A percentile compares a stretch with the other conserved stretches of the same genome.
Conservation (phyloP, 2,797 vertebrate species). For the Kryptopterus vitreolus region DNA sequence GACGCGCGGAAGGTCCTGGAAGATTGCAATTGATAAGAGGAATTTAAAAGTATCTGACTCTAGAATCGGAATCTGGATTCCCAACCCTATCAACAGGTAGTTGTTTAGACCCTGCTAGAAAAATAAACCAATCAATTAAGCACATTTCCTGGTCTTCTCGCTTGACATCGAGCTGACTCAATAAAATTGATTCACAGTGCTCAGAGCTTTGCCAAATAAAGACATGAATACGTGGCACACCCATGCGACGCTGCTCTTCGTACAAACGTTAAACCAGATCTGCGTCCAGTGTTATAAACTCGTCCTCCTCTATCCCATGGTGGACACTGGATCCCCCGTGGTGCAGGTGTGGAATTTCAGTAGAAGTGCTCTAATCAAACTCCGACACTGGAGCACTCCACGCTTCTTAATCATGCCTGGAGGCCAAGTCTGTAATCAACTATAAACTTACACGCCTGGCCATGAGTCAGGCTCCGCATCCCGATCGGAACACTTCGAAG, state of each 20-base stretch:
- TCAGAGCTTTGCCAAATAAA: not conserved
- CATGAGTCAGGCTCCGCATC: constrained; percentile 35
- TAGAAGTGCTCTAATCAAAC: constrained; percentile 2
- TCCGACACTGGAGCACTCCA: not conserved
- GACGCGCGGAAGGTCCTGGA: no score
- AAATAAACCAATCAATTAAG: no score
- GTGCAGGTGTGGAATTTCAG: constrained; percentile 32
- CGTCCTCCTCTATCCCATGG: not conserved
- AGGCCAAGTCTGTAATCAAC: constrained; percentile 32
- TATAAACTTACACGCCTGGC: constrained; percentile 43
- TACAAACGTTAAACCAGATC: not conserved
- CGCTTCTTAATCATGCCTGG: constrained; percentile 24
- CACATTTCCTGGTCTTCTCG: not conserved
- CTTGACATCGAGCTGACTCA: not conserved
- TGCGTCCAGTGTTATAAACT: not conserved
- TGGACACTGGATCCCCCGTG: not conserved
- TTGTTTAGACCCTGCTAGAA: no score
- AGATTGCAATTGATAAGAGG: no score
- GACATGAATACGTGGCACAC: not conserved
- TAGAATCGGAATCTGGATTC: no score
- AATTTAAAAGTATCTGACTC: no score
- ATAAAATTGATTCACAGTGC: not conserved
- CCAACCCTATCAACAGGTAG: no score
- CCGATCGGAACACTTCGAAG: constrained; percentile 20
- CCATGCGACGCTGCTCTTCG: not conserved